A percentile compares a stretch with the other conserved stretches of the same genome.
Conservation (phyloP, 2,113 vertebrate genomes). For the Chlamydotis undulata region DNA sequence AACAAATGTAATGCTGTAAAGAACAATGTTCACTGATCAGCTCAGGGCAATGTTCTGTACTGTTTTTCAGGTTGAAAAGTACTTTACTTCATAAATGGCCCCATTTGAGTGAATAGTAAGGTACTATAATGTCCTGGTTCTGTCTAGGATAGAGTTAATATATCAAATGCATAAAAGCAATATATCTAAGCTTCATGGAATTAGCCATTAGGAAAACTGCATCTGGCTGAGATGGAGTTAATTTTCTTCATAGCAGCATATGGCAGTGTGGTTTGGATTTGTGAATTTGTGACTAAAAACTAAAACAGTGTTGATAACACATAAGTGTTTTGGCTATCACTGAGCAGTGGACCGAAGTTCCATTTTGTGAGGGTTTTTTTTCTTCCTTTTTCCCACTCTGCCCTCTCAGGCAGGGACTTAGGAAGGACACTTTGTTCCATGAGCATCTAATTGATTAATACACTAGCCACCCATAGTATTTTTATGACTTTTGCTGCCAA, state of each 20-base stretch:
- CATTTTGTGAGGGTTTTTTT: rapidly evolving
- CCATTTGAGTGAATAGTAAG: background rate
- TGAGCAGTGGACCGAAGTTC: rapidly evolving
- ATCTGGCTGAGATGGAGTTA: background rate
- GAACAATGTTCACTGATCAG: background rate
- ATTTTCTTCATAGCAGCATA: background rate
- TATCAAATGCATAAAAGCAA: background rate
- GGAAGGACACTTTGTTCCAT: background rate
- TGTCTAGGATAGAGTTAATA: too few species aligned
- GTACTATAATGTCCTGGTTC: background rate
- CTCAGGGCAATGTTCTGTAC: background rate
- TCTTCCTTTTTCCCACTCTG: background rate
- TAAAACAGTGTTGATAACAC: background rate
- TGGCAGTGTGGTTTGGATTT: background rate
- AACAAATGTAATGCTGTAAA: background rate
- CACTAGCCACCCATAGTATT: background rate
- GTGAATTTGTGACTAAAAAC: background rate
- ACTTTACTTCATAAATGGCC: background rate
- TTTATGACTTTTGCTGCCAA: background rate
- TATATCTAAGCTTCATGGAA: background rate
- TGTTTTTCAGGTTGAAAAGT: background rate
- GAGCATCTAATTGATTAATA: background rate
- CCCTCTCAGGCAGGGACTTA: background rate
- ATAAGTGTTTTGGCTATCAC: background rate
- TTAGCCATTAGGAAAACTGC: background rate